phyloP scores from a whole-genome alignment of 1,140 invertebrate genomes.

The Pseudachorutes palmiensis region DNA sequence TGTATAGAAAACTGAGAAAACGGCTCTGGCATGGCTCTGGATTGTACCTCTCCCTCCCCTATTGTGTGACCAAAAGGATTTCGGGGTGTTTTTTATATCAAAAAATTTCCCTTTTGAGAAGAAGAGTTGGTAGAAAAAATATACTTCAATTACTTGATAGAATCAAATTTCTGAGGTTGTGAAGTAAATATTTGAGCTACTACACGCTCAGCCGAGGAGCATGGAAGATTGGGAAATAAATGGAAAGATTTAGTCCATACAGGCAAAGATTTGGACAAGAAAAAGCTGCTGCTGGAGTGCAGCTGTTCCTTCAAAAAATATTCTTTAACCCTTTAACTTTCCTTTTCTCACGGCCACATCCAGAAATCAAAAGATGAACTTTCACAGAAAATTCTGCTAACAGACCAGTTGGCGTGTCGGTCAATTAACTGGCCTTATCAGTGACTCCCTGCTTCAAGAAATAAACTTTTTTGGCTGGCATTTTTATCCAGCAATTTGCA shows the following conservation, averaged over 20 bases:
- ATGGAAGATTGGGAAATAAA: no score
- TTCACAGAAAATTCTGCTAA: no score
- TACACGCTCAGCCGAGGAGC: no score
- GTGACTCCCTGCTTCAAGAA: no score
- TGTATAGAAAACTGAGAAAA: not conserved
- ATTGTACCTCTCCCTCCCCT: not conserved
- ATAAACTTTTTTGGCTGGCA: no score
- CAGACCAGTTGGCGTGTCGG: no score
- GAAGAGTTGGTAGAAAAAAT: conserved; percentile 10
- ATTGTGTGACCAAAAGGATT: not conserved
- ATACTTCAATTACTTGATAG: conserved; percentile 19
- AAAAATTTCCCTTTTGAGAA: conserved; percentile 15
- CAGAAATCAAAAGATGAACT: no score
- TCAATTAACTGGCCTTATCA: no score
- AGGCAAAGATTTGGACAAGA: no score
- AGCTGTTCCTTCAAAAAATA: not conserved
- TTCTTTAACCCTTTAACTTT: not conserved
- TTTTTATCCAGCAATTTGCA: no score
- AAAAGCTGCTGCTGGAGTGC: not conserved
- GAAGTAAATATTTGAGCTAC: conserved; percentile 35
- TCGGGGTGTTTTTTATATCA: conserved; percentile 12
- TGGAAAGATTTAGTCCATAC: no score
- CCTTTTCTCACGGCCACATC: not conserved
- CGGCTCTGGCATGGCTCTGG: not conserved
- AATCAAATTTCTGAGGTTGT: conserved; percentile 32